These are phyloP conservation scores for Julus scanicus DNA, from an alignment of 2,888 invertebrate genomes.

Conservation along the genomic window DNA sequence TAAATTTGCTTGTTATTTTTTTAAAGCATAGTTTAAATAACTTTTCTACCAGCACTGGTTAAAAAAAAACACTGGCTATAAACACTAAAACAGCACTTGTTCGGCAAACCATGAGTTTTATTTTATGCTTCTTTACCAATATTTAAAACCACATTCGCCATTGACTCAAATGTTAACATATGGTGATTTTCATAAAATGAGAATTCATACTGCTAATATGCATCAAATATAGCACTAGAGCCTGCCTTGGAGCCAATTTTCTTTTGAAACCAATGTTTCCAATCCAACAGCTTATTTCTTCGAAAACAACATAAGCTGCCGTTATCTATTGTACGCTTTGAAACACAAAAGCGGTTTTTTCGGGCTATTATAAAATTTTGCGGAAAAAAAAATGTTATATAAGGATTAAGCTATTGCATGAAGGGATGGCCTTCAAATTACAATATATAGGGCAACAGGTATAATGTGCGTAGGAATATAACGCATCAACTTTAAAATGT, in stretches of 20 bases:
- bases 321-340: not conserved
- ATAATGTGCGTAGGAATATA: not conserved
- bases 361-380: slow-evolving; percentile 27
- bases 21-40: no score
- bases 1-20: no score
- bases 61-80: no score
- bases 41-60: no score
- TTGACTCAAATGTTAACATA: no score
- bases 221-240: not conserved
- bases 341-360: slow-evolving; percentile 11
- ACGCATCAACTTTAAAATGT: slow-evolving; percentile 4
- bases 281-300: not conserved
- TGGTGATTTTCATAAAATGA: no score
- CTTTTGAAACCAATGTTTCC: slow-evolving; percentile 20
- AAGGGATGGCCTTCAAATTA: slow-evolving; percentile 18
- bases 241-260: not conserved
- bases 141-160: no score
- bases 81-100: no score
- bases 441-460: slow-evolving; percentile 27
- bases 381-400: not conserved
- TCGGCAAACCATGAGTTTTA: no score
- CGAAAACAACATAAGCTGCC: slow-evolving; percentile 20
- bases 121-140: no score
- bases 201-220: not conserved
- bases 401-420: slow-evolving; percentile 17